phyloP scores from a whole-genome alignment of 2,113 vertebrate species.

The Chlorodrepanis virens region DNA sequence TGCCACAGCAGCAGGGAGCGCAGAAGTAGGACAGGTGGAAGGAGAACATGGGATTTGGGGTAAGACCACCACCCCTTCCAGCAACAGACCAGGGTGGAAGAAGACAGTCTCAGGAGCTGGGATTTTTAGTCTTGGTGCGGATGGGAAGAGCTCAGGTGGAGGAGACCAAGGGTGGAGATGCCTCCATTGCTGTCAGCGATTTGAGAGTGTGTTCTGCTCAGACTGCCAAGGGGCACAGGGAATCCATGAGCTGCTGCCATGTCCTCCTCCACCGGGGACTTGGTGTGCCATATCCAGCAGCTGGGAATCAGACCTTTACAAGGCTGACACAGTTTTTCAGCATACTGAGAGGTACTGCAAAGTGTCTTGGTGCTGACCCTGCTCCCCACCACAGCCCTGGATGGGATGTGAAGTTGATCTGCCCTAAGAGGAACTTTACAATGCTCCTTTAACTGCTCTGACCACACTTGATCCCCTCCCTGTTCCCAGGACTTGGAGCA shows the following conservation, averaged over 20 bases:
- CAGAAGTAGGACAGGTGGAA: background rate
- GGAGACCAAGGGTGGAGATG: background rate
- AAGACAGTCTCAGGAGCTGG: background rate
- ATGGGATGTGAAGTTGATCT: background rate
- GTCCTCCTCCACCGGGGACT: rapidly evolving
- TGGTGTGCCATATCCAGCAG: background rate
- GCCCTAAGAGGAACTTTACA: background rate
- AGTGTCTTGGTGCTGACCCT: background rate
- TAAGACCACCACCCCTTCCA: background rate
- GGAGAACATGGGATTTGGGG: background rate
- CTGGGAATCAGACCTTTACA: background rate
- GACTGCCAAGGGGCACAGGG: background rate
- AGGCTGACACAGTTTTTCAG: background rate
- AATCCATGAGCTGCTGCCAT: background rate
- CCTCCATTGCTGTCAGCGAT: rapidly evolving
- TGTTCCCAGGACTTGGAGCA: conserved; percentile 67
- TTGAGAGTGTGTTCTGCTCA: background rate
- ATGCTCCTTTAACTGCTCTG: background rate
- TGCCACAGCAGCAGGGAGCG: background rate
- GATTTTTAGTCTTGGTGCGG: background rate
- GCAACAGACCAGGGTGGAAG: rapidly evolving
- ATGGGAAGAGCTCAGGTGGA: background rate
- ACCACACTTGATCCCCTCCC: rapidly evolving
- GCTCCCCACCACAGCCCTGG: background rate
- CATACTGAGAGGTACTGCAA: rapidly evolving